Percentiles rank a stretch among this genome's conserved stretches.
These are phyloP conservation scores for Coenonympha glycerion DNA, from an alignment of 2,888 invertebrate genomes.

Conservation along the genomic window DNA sequence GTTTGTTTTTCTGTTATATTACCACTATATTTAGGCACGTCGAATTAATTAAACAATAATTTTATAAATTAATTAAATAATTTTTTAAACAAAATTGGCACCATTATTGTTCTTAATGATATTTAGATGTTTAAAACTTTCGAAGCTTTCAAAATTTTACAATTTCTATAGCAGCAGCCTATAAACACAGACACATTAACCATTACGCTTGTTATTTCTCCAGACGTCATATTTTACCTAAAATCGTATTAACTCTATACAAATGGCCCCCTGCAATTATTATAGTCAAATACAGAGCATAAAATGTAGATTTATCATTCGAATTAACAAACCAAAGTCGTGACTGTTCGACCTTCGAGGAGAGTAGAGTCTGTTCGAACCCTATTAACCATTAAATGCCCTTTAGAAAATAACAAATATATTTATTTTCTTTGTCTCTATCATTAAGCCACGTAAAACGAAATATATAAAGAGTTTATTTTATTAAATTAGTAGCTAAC, in stretches of 20 bases:
- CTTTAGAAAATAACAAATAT: neutral
- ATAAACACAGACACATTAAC: too few relatives aligned
- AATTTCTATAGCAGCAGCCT: too few relatives aligned
- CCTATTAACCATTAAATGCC: neutral
- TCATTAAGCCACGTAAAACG: too few relatives aligned
- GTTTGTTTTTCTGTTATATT: too few relatives aligned
- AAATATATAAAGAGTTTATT: too few relatives aligned
- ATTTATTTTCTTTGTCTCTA: neutral
- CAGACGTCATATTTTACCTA: neutral
- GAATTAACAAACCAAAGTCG: neutral
- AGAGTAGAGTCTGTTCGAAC: neutral
- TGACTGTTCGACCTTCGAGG: conserved; percentile 5
- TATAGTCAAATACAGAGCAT: neutral
- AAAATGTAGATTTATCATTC: conserved; percentile 2
- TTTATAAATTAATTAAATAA: too few relatives aligned
- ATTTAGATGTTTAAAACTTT: neutral
- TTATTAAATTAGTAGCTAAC: too few relatives aligned
- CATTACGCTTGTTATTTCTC: neutral
- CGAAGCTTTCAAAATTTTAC: neutral
- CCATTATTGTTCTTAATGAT: too few relatives aligned
- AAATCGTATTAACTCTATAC: neutral
- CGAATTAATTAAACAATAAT: too few relatives aligned
- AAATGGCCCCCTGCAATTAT: neutral
- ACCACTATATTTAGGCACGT: too few relatives aligned
- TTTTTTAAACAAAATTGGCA: too few relatives aligned